These are phyloP conservation scores for Leptinotarsa defecta DNA, from an alignment of 1,140 invertebrate genomes.

Conservation along the genomic window DNA sequence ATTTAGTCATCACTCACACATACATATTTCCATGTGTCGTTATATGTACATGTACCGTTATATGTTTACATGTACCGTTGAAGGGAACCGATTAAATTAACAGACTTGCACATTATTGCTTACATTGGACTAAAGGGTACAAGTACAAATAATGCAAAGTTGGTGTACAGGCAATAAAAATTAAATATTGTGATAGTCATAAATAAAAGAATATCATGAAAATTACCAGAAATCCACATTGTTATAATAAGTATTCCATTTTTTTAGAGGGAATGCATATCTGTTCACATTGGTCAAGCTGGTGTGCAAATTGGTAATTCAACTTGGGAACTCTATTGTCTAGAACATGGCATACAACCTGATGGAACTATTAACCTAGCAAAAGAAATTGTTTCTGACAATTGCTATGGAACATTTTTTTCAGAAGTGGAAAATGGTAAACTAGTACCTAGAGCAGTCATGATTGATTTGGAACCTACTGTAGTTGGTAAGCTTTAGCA, in stretches of 20 bases:
- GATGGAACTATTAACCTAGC: conserved; percentile 64
- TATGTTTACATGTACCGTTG: too few relatives aligned
- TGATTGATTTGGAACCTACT: conserved; percentile 81
- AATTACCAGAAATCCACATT: too few relatives aligned
- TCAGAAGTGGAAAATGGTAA: conserved; percentile 69
- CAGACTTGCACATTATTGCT: too few relatives aligned
- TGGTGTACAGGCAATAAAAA: too few relatives aligned
- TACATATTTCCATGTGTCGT: too few relatives aligned
- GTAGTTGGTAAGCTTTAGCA: conserved; percentile 60
- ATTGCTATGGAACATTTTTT: conserved; percentile 64
- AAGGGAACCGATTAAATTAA: too few relatives aligned
- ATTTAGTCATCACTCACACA: too few relatives aligned
- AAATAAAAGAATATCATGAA: too few relatives aligned
- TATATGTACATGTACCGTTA: too few relatives aligned
- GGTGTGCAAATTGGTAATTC: conserved; percentile 87
- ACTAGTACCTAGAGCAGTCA: conserved; percentile 76
- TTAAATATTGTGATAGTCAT: too few relatives aligned
- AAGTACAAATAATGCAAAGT: too few relatives aligned
- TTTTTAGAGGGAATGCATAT: conserved; percentile 69
- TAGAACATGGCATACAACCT: conserved; percentile 80
- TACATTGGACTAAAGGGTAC: too few relatives aligned
- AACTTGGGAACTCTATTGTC: conserved; percentile 80
- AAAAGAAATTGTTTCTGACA: conserved; percentile 54
- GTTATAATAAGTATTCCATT: neutral
- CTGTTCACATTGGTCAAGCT: conserved; percentile 82